These are phyloP conservation scores for Unio delphinus DNA, from an alignment of 2,888 invertebrate genomes.

Conservation along the genomic window DNA sequence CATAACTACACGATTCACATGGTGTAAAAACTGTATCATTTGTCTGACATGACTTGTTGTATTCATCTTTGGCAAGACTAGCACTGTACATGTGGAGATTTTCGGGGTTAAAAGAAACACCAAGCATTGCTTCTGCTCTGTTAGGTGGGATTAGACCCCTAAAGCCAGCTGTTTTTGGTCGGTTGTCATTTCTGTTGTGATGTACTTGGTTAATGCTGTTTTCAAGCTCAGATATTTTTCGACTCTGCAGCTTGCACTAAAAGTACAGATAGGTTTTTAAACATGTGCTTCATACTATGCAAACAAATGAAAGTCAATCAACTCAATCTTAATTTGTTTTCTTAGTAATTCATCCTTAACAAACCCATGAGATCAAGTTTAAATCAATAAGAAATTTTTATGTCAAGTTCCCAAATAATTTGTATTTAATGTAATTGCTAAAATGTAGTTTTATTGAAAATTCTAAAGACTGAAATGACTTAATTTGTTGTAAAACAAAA, in stretches of 20 bases:
- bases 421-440: too few relatives aligned
- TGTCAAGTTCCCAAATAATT: too few relatives aligned
- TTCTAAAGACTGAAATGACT: too few relatives aligned
- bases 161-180: slow-evolving; percentile 37
- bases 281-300: too few relatives aligned
- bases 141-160: slow-evolving; percentile 47
- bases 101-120: slow-evolving; percentile 23
- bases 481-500: too few relatives aligned
- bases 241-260: slow-evolving; percentile 54
- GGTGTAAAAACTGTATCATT: slow-evolving; percentile 70
- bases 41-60: slow-evolving; percentile 69
- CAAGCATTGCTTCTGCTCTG: slow-evolving; percentile 40
- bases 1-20: slow-evolving; percentile 68
- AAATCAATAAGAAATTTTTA: too few relatives aligned
- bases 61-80: slow-evolving; percentile 57
- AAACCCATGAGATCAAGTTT: too few relatives aligned
- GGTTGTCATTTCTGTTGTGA: slow-evolving; percentile 10
- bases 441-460: too few relatives aligned
- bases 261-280: slow-evolving; percentile 5
- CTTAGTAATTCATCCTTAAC: too few relatives aligned
- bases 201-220: slow-evolving; percentile 42
- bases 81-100: slow-evolving; percentile 25
- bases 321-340: too few relatives aligned
- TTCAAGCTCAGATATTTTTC: slow-evolving; percentile 57
- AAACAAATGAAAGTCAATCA: not conserved